phyloP scores from a whole-genome alignment of 2,888 invertebrate genomes.

The Buathra laborator region DNA sequence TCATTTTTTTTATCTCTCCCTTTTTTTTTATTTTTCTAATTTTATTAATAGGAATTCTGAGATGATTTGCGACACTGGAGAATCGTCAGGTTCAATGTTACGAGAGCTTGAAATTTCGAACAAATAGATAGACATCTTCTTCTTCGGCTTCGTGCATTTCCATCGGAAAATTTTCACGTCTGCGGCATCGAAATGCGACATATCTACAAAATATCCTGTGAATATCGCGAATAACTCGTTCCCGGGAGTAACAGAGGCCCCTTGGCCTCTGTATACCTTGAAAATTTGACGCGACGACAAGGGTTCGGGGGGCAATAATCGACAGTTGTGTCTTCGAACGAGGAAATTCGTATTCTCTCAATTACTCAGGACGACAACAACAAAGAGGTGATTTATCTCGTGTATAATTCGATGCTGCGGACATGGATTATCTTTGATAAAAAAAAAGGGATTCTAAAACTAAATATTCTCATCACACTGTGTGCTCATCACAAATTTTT shows the following conservation, averaged over 20 bases:
- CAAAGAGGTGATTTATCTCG: neutral
- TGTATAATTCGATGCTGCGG: constrained; percentile 42
- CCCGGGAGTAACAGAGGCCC: neutral
- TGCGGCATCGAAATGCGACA: neutral
- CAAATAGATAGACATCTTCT: constrained; percentile 14
- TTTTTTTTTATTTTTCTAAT: neutral
- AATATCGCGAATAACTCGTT: constrained; percentile 49
- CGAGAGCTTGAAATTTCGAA: constrained; percentile 4
- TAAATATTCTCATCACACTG: constrained; percentile 50
- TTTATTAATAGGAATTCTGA: neutral
- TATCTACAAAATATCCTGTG: constrained; percentile 46
- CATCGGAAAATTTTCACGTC: constrained; percentile 5
- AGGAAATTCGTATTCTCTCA: constrained; percentile 34
- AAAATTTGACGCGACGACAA: constrained; percentile 10
- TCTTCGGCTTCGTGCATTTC: constrained; percentile 29
- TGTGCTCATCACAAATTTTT: constrained; percentile 25
- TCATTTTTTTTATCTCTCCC: neutral
- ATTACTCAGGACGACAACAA: constrained; percentile 36
- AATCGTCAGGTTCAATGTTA: constrained; percentile 40
- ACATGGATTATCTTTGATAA: constrained; percentile 39
- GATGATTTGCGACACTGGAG: neutral
- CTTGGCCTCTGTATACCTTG: neutral
- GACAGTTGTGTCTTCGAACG: neutral
- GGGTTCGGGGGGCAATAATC: neutral
- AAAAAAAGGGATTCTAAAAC: constrained; percentile 38